Percentiles rank a stretch among this genome's conserved stretches.
phyloP scores from a whole-genome alignment of 2,113 vertebrate genomes.

The Ailuropoda melanoleuca region DNA sequence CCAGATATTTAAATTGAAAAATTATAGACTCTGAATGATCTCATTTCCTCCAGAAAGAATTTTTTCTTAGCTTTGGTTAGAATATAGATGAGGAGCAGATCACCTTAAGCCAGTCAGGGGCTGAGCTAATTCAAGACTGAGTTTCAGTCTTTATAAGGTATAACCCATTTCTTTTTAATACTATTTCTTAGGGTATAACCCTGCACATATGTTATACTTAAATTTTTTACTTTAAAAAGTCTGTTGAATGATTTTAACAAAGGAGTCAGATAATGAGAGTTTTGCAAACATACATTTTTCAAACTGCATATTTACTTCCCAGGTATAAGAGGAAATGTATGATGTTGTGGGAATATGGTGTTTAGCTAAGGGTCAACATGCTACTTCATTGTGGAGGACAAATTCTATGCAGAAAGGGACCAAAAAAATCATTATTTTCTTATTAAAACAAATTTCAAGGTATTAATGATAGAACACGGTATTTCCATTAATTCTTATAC shows the following conservation, averaged over 20 bases:
- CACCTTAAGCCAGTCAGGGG: neutral
- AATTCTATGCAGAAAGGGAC: neutral
- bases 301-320: neutral
- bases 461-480: neutral
- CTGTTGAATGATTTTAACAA: constrained; percentile 12
- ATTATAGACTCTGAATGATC: neutral
- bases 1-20: neutral
- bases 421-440: neutral
- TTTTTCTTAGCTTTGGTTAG: neutral
- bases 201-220: neutral
- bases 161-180: neutral
- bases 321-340: neutral
- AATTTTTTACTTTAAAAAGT: neutral
- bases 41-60: neutral
- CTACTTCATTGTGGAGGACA: neutral
- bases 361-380: neutral
- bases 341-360: neutral
- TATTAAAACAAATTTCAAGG: neutral
- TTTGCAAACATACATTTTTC: neutral
- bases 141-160: neutral
- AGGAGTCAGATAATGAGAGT: neutral
- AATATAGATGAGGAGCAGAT: neutral
- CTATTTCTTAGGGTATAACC: neutral
- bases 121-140: neutral
- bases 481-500: neutral